phyloP scores from a whole-genome alignment of 2,888 invertebrate genomes.

The Calliphora vomitoria region DNA sequence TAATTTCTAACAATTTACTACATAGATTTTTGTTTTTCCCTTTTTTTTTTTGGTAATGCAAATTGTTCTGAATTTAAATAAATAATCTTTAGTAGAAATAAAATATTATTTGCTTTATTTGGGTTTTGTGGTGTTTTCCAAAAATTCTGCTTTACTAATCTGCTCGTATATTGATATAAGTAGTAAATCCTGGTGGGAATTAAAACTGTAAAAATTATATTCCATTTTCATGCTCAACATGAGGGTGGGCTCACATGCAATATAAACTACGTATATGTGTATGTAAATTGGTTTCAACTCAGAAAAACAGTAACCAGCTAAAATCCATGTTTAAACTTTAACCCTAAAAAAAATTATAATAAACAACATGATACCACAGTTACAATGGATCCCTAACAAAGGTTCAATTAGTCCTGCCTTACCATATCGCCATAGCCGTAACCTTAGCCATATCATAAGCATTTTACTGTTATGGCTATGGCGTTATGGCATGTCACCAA shows the following conservation, averaged over 20 bases:
- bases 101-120: no score
- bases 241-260: neutral
- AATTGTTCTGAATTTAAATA: neutral
- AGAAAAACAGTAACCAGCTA: neutral
- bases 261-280: neutral
- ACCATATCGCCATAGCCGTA: no score
- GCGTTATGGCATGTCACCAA: no score
- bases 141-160: neutral
- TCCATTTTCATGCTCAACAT: neutral
- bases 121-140: neutral
- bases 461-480: no score
- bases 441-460: no score
- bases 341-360: constrained; percentile 1
- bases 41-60: no score
- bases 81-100: no score
- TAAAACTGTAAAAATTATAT: neutral
- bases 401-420: no score
- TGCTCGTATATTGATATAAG: neutral
- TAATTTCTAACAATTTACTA: no score
- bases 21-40: no score
- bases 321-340: constrained; percentile 13
- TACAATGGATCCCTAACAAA: constrained; percentile 38
- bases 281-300: neutral
- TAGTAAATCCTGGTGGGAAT: neutral
- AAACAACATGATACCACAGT: constrained; percentile 28